Percentiles rank a stretch among this genome's conserved stretches.
phyloP scores from a whole-genome alignment of 2,113 vertebrate species.

The Felis catus region F.catus_Fca126_mat1.0 CM031424.1:28949501-28950000 shows the following conservation, averaged over 20 bases:
- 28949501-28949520: not conserved
- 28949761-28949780: slow-evolving; percentile 42
- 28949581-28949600: not conserved
- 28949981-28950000: not conserved
- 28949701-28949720: slow-evolving; percentile 45
- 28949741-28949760: slow-evolving; percentile 58
- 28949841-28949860: not conserved
- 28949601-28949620: not conserved
- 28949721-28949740: slow-evolving; percentile 67
- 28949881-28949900: not conserved
- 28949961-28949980: slow-evolving; percentile 28
- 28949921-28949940: not conserved
- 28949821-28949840: slow-evolving; percentile 40
- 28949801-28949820: slow-evolving; percentile 60
- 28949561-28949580: not conserved
- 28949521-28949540: not conserved
- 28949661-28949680: not conserved
- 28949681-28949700: not conserved
- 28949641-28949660: not conserved
- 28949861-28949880: slow-evolving; percentile 8
- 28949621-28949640: not conserved
- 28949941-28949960: not conserved
- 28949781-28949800: slow-evolving; percentile 48
- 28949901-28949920: not conserved
- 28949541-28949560: not conserved